Evolutionary conservation across 1,140 invertebrate genomes (phyloP).

Genomic region (Calliopsis andreniformis): DNA sequence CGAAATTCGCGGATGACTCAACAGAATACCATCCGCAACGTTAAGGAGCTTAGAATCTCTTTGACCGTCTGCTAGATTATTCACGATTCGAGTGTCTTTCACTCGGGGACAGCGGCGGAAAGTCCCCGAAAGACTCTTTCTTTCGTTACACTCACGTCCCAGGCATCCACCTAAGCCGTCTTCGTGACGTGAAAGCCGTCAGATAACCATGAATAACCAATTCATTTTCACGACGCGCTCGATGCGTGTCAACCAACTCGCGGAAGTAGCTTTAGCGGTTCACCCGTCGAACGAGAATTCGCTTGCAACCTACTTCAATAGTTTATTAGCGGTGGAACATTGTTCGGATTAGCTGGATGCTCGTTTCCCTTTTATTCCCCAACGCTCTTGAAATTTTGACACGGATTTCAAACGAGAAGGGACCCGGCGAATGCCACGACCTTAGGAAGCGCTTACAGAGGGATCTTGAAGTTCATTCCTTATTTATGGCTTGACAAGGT

Average conservation of each 20-base stretch:
- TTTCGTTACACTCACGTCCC: not conserved
- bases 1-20: not conserved
- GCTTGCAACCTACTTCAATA: slow-evolving; percentile 5
- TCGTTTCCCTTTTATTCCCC: not conserved
- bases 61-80: slow-evolving; percentile 23
- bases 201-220: slow-evolving; percentile 43
- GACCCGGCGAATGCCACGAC: not conserved
- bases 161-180: not conserved
- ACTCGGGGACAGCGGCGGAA: not conserved
- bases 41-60: slow-evolving; percentile 18
- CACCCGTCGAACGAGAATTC: not conserved
- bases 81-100: slow-evolving; percentile 6
- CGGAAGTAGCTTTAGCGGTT: slow-evolving; percentile 1
- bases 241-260: not conserved
- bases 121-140: not conserved
- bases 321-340: slow-evolving; percentile 8
- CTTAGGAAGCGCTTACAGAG: no score
- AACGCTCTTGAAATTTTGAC: not conserved
- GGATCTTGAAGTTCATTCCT: no score
- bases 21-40: not conserved
- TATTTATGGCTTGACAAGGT: no score
- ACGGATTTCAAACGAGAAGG: not conserved
- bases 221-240: slow-evolving; percentile 12
- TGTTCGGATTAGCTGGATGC: not conserved
- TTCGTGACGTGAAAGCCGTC: not conserved